phyloP scores from a whole-genome alignment of 1,140 invertebrate genomes.

The Zelostemma sp. region DNA sequence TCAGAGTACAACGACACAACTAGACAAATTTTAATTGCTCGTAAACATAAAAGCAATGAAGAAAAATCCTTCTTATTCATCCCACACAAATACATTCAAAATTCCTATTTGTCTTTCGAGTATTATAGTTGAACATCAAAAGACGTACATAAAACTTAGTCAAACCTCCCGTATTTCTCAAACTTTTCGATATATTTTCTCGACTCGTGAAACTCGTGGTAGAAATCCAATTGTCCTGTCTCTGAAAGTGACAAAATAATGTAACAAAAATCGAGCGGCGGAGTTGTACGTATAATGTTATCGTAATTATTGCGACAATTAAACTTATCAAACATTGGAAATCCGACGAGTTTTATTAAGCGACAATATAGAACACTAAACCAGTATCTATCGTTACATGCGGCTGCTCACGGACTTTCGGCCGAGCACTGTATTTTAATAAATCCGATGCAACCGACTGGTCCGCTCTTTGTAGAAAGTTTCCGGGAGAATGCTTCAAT shows the following conservation, averaged over 20 bases:
- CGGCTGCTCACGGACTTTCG: slow-evolving; percentile 45
- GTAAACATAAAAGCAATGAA: too few species aligned
- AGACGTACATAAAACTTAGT: too few species aligned
- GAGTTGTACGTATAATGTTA: slow-evolving; percentile 18
- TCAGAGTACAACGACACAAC: too few species aligned
- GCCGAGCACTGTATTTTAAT: slow-evolving; percentile 65
- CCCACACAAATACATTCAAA: too few species aligned
- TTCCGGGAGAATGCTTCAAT: slow-evolving; percentile 69
- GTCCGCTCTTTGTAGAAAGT: slow-evolving; percentile 67
- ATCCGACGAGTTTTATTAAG: slow-evolving; percentile 32
- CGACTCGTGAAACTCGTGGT: background rate
- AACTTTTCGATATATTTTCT: background rate
- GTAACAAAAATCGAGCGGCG: slow-evolving; percentile 4
- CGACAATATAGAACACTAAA: slow-evolving; percentile 16
- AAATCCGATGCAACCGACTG: slow-evolving; percentile 68
- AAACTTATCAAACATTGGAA: slow-evolving; percentile 43
- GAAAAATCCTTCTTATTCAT: too few species aligned
- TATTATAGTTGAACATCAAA: too few species aligned
- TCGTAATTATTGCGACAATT: slow-evolving; percentile 18
- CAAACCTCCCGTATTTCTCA: background rate
- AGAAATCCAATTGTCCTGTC: background rate
- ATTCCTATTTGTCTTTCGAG: too few species aligned
- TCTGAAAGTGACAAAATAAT: background rate
- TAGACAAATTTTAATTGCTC: too few species aligned
- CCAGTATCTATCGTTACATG: slow-evolving; percentile 52